Base-by-base conservation (phyloP, 2,888 invertebrate genomes). In the Therioaphis trifolii region DNA sequence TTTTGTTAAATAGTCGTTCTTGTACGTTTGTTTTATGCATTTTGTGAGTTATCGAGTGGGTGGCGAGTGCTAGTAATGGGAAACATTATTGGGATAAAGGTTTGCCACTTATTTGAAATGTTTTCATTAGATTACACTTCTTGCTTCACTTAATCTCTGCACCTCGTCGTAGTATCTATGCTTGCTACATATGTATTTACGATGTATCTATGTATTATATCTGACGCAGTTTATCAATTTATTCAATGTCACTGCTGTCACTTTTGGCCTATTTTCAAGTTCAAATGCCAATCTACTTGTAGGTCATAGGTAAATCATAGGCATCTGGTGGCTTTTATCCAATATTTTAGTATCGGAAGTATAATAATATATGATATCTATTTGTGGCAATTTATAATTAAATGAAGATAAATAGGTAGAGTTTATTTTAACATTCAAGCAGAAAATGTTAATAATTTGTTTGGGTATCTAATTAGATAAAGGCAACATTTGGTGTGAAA, bases 191-290 rank as follows among this genome's bases (percentile, higher is more conserved):
- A 40, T 24, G 18, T 24, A 24, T 58, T 58, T 24, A 21, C 2
- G 4, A 35, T 35, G 7, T 35, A 5, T 35, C 7, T 35, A 35
- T 35, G 35, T 35, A 35, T n/a, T 35, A 35, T 35, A 35, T 7
- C 35, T 7, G 4, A 35, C 7, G 7, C 35, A 35, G 35, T 3
- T 35, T 35, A 35, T 35, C 35, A 35, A 35, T 35, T 15, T 15
- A 40, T 71, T 72, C 80, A 80, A 80, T 71, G 71, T 61, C 71
- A 80, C 15, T 49, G 43, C 46, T 61, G 43, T 58, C 43, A 27
- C 21, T 80, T n/a, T n/a, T 80, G 71, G 80, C 46, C 18, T 72
- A 21, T 80, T 46, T 80, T 80, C 80, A 80, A 80, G 80, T 80
- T 80, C 61, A 80, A 80, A 72, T 46, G 71, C 58, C 29, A 35